phyloP scores from a whole-genome alignment of 2,888 invertebrate genomes.

The Cosmia trapezina region DNA sequence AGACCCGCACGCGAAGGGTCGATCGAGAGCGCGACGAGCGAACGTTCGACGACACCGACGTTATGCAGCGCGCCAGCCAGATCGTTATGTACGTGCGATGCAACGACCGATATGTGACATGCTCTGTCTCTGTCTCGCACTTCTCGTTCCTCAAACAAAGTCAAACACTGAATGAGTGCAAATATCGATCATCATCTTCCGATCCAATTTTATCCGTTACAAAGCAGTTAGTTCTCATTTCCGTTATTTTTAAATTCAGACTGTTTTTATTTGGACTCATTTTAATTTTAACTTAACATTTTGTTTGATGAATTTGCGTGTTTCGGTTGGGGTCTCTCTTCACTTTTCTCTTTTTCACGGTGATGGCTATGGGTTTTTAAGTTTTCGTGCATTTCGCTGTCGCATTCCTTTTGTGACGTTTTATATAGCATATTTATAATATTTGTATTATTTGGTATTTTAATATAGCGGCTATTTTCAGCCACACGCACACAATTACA shows the following conservation, averaged over 20 bases:
- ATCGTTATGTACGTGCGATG: conserved; percentile 94
- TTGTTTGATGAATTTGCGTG: conserved; percentile 85
- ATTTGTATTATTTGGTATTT: conserved; percentile 46
- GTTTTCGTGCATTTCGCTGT: conserved; percentile 75
- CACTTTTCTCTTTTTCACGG: conserved; percentile 76
- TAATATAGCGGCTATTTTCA: conserved; percentile 47
- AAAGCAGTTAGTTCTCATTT: conserved; percentile 19
- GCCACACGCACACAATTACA: conserved; percentile 55
- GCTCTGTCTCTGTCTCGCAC: conserved; percentile 75
- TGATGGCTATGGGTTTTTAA: conserved; percentile 84
- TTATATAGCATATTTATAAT: conserved; percentile 59
- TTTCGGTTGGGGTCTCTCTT: conserved; percentile 80
- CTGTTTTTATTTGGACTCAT: conserved; percentile 58
- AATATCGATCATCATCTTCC: conserved; percentile 21
- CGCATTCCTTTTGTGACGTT: conserved; percentile 72
- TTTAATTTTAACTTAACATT: conserved; percentile 59
- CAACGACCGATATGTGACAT: conserved; percentile 59
- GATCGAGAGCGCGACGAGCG: conserved; percentile 91
- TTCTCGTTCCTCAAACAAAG: conserved; percentile 82
- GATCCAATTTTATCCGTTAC: conserved; percentile 4
- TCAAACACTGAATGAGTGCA: conserved; percentile 52
- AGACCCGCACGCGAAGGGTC: conserved; percentile 86
- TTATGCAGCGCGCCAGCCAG: conserved; percentile 96
- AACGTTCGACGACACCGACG: conserved; percentile 94
- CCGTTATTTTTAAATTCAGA: conserved; percentile 20